A percentile compares a stretch with the other conserved stretches of the same genome.
These are phyloP conservation scores for Dicranocentrus wangi DNA, from an alignment of 2,888 invertebrate genomes.

Conservation along the genomic window DNA sequence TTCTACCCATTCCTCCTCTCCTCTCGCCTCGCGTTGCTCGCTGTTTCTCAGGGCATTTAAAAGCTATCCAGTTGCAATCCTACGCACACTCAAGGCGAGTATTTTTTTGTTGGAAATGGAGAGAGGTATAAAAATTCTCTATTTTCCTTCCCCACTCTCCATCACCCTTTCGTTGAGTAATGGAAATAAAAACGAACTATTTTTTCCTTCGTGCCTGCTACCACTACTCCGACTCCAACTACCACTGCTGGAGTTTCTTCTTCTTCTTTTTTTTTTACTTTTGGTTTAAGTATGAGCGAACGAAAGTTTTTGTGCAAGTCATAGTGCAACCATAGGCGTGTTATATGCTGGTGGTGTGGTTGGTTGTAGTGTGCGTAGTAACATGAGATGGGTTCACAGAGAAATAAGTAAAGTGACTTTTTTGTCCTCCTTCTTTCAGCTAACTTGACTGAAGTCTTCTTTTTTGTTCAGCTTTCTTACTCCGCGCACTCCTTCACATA, in stretches of 20 bases:
- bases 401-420: constrained; percentile 43
- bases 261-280: neutral
- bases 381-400: constrained; percentile 13
- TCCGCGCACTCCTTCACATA: neutral
- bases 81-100: constrained; percentile 29
- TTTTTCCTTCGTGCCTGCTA: constrained; percentile 12
- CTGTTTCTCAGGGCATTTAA: constrained; percentile 40
- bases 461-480: constrained; percentile 7
- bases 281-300: too few species aligned
- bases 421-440: constrained; percentile 30
- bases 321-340: constrained; percentile 9
- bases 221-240: too few species aligned
- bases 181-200: constrained; percentile 23
- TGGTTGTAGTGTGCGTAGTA: constrained; percentile 15
- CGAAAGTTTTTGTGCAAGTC: constrained; percentile 50
- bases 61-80: constrained; percentile 50
- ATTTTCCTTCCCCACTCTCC: constrained; percentile 30
- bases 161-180: constrained; percentile 45
- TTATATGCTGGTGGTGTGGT: constrained; percentile 22
- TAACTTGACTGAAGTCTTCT: neutral
- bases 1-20: constrained; percentile 26
- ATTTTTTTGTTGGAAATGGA: constrained; percentile 16
- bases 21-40: constrained; percentile 1
- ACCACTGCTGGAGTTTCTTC: neutral
- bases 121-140: constrained; percentile 37